Evolutionary conservation across 2,113 vertebrate genomes (phyloP).

Genomic region (Gavialis gangeticus): DNA sequence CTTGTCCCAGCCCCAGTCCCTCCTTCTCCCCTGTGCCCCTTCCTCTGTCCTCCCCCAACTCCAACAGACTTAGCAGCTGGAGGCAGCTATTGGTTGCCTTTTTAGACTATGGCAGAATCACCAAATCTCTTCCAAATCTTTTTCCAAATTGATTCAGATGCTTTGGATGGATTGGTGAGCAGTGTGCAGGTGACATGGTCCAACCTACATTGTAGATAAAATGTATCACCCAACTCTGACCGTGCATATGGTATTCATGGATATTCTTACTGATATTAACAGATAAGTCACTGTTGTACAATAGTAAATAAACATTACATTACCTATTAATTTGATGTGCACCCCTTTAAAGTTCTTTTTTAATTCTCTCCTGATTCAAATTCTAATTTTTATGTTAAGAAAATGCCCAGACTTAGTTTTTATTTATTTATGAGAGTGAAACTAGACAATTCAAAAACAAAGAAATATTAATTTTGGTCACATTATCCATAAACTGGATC

Average conservation of each 20-base stretch:
- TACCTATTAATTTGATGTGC: neutral
- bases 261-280: neutral
- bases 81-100: too few species aligned
- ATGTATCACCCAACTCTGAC: neutral
- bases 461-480: slow-evolving; percentile 3
- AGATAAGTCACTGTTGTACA: neutral
- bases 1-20: too few species aligned
- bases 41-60: too few species aligned
- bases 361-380: neutral
- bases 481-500: neutral
- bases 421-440: neutral
- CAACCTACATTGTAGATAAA: fast-evolving
- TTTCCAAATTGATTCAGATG: too few species aligned
- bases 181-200: fast-evolving
- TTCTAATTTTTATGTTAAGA: neutral
- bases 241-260: neutral
- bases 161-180: neutral
- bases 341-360: neutral
- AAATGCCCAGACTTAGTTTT: neutral
- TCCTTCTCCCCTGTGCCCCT: too few species aligned
- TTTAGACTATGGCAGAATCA: too few species aligned
- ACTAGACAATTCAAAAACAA: neutral
- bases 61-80: too few species aligned
- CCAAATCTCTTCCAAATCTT: too few species aligned
- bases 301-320: neutral